Base-by-base conservation (phyloP, 1,140 invertebrate species). In the Drosophila bifasciata region DNA sequence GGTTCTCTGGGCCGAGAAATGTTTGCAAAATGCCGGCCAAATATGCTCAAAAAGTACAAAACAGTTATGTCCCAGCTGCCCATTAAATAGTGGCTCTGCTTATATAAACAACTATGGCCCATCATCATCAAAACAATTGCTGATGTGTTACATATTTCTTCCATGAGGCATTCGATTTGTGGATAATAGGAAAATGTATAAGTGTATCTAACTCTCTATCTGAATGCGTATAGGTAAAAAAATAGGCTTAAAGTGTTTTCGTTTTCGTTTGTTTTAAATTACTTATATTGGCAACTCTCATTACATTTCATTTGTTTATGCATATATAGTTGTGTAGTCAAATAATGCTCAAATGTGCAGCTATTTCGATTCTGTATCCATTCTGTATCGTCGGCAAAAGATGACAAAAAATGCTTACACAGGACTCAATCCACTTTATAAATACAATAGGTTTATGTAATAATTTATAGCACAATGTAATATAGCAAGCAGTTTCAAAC, bases 271-370 rank as follows among this genome's bases (percentile, higher is more conserved):
- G 48, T 61, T 36, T 86, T 69, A 77, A 88, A 88, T 88, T 88
- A 88, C 59, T 81, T 76, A 78, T 86, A 88, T 86, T 86, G 81
- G 83, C 83, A 81, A 88, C 83, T 88, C 73, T 69, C 56, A 57
- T 88, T 74, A 83, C 73, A 78, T 66, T 61, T 66, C 73, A 78
- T 64, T 76, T 71, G 25, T 75, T 70, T 60, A 71, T 72, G 79
- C 70, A 70, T 84, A 77, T 81, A 61, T 46, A 76, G 69, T 52
- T 72, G 59, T 77, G 59, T 80, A 60, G 61, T 67, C 44, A 50
- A 66, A 72, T 84, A 83, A 88, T 80, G 71, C 58, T 66, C 72
- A 62, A 71, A 60, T 66, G 69, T 78, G 81, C 61, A 74, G 57
- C 50, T 74, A 72, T 51, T 57, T 76, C 32, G 57, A 28, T 23